Conservation (phyloP, 2,888 invertebrate genomes). For the Leucania comma region DNA sequence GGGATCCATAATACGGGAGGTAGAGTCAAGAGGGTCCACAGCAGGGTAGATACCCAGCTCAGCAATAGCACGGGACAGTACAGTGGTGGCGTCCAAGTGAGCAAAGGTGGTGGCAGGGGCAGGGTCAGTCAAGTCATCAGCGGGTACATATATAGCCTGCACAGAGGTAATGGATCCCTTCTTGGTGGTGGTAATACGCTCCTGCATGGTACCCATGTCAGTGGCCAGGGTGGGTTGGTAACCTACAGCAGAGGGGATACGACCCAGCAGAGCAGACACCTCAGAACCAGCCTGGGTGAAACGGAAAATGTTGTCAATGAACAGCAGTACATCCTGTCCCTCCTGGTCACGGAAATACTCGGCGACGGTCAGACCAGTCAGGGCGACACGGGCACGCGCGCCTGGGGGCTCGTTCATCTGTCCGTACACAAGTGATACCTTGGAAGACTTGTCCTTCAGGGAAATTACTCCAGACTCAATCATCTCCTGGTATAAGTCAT, state of each 20-base stretch:
- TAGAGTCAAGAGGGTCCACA: slow-evolving; percentile 98
- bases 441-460: slow-evolving; percentile 96
- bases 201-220: slow-evolving; percentile 99
- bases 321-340: slow-evolving; percentile 98
- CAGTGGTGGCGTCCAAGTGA: slow-evolving; percentile 99
- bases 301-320: slow-evolving; percentile 99
- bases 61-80: slow-evolving; percentile 97
- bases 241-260: slow-evolving; percentile 99
- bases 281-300: slow-evolving; percentile 98
- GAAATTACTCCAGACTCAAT: slow-evolving; percentile 98
- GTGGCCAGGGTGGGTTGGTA: slow-evolving; percentile 99
- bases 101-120: slow-evolving; percentile 99
- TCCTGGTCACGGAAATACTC: slow-evolving; percentile 99
- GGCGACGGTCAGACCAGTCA: slow-evolving; percentile 98
- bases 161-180: slow-evolving; percentile 99
- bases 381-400: slow-evolving; percentile 97
- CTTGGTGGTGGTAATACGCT: slow-evolving; percentile 98
- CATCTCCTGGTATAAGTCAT: slow-evolving; percentile 99
- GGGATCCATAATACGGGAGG: slow-evolving; percentile 98
- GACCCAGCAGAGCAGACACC: slow-evolving; percentile 97
- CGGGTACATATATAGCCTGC: slow-evolving; percentile 98
- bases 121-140: slow-evolving; percentile 99
- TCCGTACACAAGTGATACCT: slow-evolving; percentile 98
- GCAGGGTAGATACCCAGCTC: slow-evolving; percentile 98
- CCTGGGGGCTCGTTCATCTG: slow-evolving; percentile 99